phyloP scores from a whole-genome alignment of 2,113 vertebrate species.

The crab-eating macaque (Macaca fascicularis) region T2T-MFA8v1.1 NC_088386.1:106029001-106029500 shows the following conservation, averaged over 20 bases:
- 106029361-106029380: conserved; percentile 29
- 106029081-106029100: conserved; percentile 10
- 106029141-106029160: conserved; percentile 27
- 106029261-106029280: background rate
- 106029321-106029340: background rate
- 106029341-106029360: background rate
- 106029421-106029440: conserved; percentile 34
- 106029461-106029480: background rate
- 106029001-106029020: background rate
- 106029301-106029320: background rate
- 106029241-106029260: background rate
- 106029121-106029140: conserved; percentile 29
- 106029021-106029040: background rate
- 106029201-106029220: background rate
- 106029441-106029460: background rate
- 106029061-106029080: background rate
- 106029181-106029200: background rate
- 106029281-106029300: background rate
- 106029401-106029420: background rate
- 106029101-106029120: background rate
- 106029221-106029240: background rate
- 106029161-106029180: conserved; percentile 8
- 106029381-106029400: conserved; percentile 13
- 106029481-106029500: background rate
- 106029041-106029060: background rate